A percentile compares a stretch with the other conserved stretches of the same genome.
Evolutionary conservation across 2,888 invertebrate species (phyloP).

Genomic region (Papilio elwesi): DNA sequence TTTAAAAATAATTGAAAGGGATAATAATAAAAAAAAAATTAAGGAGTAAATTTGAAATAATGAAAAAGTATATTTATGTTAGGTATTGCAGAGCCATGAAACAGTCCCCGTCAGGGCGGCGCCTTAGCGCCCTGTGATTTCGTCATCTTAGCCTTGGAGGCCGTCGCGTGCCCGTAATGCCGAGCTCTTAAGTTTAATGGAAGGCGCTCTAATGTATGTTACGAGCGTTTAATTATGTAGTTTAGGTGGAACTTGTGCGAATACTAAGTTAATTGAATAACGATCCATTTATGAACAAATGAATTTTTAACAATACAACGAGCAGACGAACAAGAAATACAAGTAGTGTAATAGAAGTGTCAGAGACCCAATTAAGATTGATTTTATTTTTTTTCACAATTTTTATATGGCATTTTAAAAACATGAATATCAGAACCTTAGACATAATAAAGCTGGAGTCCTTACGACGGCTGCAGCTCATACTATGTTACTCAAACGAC

Average conservation of each 20-base stretch:
- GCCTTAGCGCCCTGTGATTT: slow-evolving; percentile 50
- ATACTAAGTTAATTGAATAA: not conserved
- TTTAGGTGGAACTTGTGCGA: slow-evolving; percentile 8
- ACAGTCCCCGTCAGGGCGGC: slow-evolving; percentile 57
- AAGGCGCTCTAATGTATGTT: slow-evolving; percentile 30
- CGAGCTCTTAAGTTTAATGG: slow-evolving; percentile 35
- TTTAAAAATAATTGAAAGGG: too few species aligned
- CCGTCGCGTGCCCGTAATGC: slow-evolving; percentile 36
- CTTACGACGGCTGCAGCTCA: too few species aligned
- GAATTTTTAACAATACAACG: too few species aligned
- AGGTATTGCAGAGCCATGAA: slow-evolving; percentile 46
- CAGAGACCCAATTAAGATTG: too few species aligned
- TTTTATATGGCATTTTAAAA: too few species aligned
- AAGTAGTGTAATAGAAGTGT: too few species aligned
- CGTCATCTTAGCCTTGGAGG: slow-evolving; percentile 54
- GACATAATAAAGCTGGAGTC: too few species aligned
- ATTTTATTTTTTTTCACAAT: too few species aligned
- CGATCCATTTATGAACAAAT: not conserved
- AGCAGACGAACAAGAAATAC: too few species aligned
- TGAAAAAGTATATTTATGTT: not conserved
- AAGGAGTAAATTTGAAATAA: not conserved
- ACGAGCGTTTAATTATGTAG: slow-evolving; percentile 30
- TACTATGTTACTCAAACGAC: too few species aligned
- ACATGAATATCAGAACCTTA: too few species aligned
- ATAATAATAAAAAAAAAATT: not conserved